Evolutionary conservation across 2,888 invertebrate genomes (phyloP), one percentile per base, ranked within the genome.

Genomic region (Sinodicranocentrus sp.): DNA sequence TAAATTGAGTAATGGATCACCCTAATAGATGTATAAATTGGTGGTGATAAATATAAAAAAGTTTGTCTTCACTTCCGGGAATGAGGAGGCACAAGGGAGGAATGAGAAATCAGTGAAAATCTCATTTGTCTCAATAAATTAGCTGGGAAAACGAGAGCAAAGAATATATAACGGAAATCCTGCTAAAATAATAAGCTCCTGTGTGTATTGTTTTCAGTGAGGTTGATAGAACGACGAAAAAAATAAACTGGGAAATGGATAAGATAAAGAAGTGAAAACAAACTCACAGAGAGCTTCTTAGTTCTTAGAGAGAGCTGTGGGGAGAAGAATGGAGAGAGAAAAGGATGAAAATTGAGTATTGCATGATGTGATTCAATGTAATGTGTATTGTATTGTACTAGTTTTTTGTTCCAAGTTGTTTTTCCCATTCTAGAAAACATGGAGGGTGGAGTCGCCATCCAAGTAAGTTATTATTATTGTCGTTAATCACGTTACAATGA

Each of bases 401-500:
- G 33, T 33, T 33, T 33, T n/a, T n/a, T n/a, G n/a, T n/a, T n/a
- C n/a, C n/a, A n/a, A n/a, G n/a, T n/a, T n/a, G n/a, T n/a, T n/a
- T n/a, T n/a, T n/a, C n/a, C 33, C 33, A 33, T 33, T 6, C 5
- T 33, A 33, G 33, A n/a, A n/a, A n/a, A 33, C 33, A 33, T 6
- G 76, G 68, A 73, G 84, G 84, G 84, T 78, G 84, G 84, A 84
- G 84, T 72, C 78, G 59, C 57, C 28, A 48, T 78, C 57, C 67
- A 57, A 72, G 65, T 25, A 84, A 84, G 84, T 79, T 84, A 84
- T 84, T 84, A 84, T 84, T 84, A 84, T 75, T 84, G 79, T 73
- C 70, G 75, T 79, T 84, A 84, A 79, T 84, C 84, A 84, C 84
- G 84, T 78, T 84, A 84, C 61, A 83, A 83, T 83, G 82, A 83